Evolutionary conservation across 2,797 vertebrate species (phyloP).

Genomic region (Sandelia bainsii): DNA sequence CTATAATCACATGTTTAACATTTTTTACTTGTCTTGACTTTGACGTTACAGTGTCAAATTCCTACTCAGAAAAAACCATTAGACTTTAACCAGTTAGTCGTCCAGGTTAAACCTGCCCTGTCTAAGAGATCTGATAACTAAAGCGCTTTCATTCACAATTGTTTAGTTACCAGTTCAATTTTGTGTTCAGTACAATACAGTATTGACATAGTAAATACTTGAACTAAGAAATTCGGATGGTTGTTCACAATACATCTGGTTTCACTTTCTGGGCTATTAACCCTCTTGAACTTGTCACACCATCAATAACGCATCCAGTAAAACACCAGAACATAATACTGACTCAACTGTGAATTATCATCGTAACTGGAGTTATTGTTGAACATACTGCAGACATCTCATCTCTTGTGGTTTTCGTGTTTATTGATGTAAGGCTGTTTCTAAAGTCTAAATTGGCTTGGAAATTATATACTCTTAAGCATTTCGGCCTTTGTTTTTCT

Average conservation of each 20-base stretch:
- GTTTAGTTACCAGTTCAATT: background rate
- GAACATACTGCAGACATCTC: conserved; percentile 54
- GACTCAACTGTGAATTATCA: conserved; percentile 61
- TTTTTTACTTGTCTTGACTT: too few species aligned
- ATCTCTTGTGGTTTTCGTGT: conserved; percentile 68
- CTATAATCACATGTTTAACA: background rate
- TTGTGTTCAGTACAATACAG: conserved; percentile 25
- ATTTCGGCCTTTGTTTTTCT: conserved; percentile 71
- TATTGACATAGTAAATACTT: conserved; percentile 49
- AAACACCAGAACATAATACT: conserved; percentile 48
- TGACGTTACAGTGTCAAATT: too few species aligned
- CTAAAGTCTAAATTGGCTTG: conserved; percentile 52
- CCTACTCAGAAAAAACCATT: background rate
- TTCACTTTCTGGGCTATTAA: conserved; percentile 57
- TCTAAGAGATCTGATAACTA: too few species aligned
- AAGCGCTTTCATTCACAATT: too few species aligned
- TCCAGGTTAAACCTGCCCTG: too few species aligned
- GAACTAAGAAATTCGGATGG: conserved; percentile 14
- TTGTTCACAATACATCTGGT: conserved; percentile 62
- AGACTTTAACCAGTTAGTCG: background rate
- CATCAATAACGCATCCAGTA: conserved; percentile 53
- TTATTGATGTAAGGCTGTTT: conserved; percentile 66
- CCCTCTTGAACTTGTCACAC: conserved; percentile 57
- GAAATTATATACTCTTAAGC: conserved; percentile 70
- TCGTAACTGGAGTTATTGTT: conserved; percentile 50